These are phyloP conservation scores for Drosophila falleni DNA, from an alignment of 2,888 invertebrate genomes.

Conservation along the genomic window DNA sequence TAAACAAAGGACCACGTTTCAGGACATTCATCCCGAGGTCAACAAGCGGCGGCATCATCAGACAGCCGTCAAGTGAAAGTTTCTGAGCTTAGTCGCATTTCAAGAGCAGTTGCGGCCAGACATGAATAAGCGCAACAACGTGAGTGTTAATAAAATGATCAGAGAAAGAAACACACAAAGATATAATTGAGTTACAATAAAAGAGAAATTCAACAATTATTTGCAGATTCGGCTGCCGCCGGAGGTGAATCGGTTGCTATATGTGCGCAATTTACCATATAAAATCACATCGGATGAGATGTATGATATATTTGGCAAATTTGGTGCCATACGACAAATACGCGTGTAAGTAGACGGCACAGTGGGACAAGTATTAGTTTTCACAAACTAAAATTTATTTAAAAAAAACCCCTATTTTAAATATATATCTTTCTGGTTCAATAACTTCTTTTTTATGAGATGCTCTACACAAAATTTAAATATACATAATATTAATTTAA, in stretches of 20 bases:
- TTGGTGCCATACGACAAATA: constrained; percentile 99
- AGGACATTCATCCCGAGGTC: constrained; percentile 79
- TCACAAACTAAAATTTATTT: not conserved
- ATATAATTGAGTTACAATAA: constrained; percentile 32
- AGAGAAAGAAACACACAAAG: constrained; percentile 13
- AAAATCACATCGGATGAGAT: constrained; percentile 99
- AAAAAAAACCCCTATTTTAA: too few relatives aligned
- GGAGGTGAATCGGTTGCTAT: constrained; percentile 98
- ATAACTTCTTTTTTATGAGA: too few relatives aligned
- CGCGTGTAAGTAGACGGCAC: constrained; percentile 91
- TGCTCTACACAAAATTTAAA: too few relatives aligned
- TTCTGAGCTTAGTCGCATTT: constrained; percentile 57
- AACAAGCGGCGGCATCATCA: constrained; percentile 30
- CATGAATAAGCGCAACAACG: constrained; percentile 85
- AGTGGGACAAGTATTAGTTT: too few relatives aligned
- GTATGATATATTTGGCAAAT: constrained; percentile 99
- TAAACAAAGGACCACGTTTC: constrained; percentile 77
- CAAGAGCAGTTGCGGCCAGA: constrained; percentile 57
- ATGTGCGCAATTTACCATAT: constrained; percentile 98
- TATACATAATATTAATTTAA: too few relatives aligned
- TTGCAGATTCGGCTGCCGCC: constrained; percentile 97
- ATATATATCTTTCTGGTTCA: too few relatives aligned
- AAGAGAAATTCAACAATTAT: constrained; percentile 20
- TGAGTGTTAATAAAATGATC: constrained; percentile 56
- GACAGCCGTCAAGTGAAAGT: constrained; percentile 68